Percentiles rank a stretch among this genome's conserved stretches.
These are phyloP conservation scores for Paramisgurnus dabryanus DNA, from an alignment of 2,113 vertebrate species.

Conservation along the genomic window DNA sequence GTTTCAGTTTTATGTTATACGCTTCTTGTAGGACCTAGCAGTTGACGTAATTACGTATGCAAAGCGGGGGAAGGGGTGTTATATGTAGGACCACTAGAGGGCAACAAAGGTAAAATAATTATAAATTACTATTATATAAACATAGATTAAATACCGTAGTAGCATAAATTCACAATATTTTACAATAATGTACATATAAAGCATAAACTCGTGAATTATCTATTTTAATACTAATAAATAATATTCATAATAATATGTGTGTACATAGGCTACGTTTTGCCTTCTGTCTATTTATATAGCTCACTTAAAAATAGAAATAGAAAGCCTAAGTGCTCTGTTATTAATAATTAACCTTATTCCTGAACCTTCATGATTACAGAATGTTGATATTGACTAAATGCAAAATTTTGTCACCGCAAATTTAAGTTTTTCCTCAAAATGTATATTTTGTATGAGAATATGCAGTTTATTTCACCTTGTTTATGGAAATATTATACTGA, in stretches of 20 bases:
- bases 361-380: background rate
- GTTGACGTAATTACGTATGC: background rate
- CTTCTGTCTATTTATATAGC: background rate
- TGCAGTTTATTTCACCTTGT: background rate
- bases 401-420: too few relatives aligned
- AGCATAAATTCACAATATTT: background rate
- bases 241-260: background rate
- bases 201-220: too few relatives aligned
- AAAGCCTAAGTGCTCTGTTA: background rate
- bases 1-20: background rate
- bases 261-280: background rate
- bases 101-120: background rate
- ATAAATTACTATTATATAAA: background rate
- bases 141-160: background rate
- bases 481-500: background rate
- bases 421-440: too few relatives aligned
- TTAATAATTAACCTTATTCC: constrained; percentile 18
- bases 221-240: too few relatives aligned
- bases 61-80: background rate
- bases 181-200: too few relatives aligned
- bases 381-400: background rate
- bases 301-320: too few relatives aligned
- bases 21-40: constrained; percentile 21
- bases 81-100: background rate
- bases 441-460: background rate